Percentiles rank a stretch among this genome's conserved stretches.
phyloP scores from a whole-genome alignment of 2,113 vertebrate genomes.

The Chaetorhynchus papuensis region DNA sequence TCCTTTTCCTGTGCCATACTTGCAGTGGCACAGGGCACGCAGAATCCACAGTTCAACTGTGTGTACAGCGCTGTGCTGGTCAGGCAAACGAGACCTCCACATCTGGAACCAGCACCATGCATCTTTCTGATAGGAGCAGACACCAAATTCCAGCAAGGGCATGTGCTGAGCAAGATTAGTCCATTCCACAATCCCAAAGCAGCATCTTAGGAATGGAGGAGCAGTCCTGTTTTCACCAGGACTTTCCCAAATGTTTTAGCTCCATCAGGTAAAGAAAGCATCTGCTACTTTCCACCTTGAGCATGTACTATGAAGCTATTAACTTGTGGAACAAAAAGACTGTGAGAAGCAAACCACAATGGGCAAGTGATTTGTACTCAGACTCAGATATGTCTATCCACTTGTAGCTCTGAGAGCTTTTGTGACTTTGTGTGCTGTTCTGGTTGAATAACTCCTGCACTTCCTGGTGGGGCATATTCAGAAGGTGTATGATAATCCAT shows the following conservation, averaged over 20 bases:
- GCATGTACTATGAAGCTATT: not conserved
- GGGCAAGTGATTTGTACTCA: not conserved
- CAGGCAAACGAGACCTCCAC: rapidly evolving
- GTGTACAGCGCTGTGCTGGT: not conserved
- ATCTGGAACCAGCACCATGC: rapidly evolving
- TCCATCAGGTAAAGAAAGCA: not conserved
- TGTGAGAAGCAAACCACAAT: not conserved
- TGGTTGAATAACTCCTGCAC: not conserved
- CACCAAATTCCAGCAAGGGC: not conserved
- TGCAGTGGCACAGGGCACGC: not conserved
- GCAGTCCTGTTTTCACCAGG: not conserved
- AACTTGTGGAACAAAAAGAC: not conserved
- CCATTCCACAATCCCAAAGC: not conserved
- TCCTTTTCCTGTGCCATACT: not conserved
- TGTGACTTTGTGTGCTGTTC: not conserved
- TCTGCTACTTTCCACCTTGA: not conserved
- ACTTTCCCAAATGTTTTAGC: not conserved
- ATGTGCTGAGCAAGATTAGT: not conserved
- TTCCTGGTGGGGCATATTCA: not conserved
- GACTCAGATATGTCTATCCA: not conserved
- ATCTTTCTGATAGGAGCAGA: not conserved
- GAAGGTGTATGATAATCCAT: not conserved
- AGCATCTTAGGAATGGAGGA: not conserved
- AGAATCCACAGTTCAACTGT: not conserved
- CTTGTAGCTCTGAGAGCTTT: not conserved